Conservation (phyloP, 2,797 vertebrate genomes). For the Leucoraja ocellata region DNA sequence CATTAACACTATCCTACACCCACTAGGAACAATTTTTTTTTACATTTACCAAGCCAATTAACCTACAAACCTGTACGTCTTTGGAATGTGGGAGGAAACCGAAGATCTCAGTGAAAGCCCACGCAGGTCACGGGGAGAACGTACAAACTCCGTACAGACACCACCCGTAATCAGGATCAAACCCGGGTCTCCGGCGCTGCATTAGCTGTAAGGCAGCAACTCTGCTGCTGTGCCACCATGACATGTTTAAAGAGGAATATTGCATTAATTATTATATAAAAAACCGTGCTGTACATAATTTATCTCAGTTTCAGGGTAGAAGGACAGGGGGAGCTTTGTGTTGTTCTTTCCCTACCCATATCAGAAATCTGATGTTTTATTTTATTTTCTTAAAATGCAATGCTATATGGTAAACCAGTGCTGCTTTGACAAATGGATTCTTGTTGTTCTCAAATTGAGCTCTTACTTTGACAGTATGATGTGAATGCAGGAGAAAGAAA, state of each 20-base stretch:
- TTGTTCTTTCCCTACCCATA: neutral
- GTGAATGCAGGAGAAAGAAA: neutral
- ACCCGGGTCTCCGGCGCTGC: no score
- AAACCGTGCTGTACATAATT: neutral
- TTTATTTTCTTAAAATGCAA: neutral
- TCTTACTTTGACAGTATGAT: neutral
- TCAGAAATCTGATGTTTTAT: neutral
- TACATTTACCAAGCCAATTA: no score
- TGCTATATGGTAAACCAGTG: neutral
- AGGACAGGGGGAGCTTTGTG: neutral
- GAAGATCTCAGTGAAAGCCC: no score
- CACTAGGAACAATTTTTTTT: no score
- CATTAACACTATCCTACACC: no score
- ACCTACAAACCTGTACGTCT: no score
- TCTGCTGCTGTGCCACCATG: no score
- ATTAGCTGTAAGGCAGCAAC: no score
- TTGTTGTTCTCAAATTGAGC: neutral
- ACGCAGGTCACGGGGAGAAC: no score
- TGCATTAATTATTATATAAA: neutral
- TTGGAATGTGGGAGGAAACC: no score
- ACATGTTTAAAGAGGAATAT: neutral
- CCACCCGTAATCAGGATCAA: no score
- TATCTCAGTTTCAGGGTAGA: neutral
- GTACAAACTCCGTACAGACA: no score
- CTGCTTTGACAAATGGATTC: neutral